Percentiles rank a stretch among this genome's conserved stretches.
Evolutionary conservation across 1,140 invertebrate species (phyloP).

Genomic region (Drosophila albomicans): DNA sequence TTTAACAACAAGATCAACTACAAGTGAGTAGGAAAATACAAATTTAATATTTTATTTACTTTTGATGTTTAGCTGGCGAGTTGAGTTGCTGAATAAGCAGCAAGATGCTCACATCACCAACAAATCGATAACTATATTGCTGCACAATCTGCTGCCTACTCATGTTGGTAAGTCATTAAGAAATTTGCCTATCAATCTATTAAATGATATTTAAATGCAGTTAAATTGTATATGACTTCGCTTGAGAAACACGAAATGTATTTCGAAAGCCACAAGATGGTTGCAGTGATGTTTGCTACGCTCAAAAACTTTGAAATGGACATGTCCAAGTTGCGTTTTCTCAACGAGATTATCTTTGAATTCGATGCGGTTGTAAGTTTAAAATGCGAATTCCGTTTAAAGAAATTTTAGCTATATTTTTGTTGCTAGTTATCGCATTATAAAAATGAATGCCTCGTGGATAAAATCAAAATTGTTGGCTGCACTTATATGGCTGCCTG

Average conservation of each 20-base stretch:
- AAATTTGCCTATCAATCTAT: neutral
- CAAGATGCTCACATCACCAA: conserved; percentile 90
- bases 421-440: conserved; percentile 30
- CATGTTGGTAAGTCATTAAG: conserved; percentile 90
- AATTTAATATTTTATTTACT: neutral
- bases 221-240: conserved; percentile 90
- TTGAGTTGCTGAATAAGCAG: conserved; percentile 92
- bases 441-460: conserved; percentile 76
- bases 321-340: conserved; percentile 89
- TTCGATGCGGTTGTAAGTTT: conserved; percentile 89
- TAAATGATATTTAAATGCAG: conserved; percentile 84
- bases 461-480: conserved; percentile 97
- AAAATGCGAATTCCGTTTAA: neutral
- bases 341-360: conserved; percentile 95
- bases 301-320: conserved; percentile 90
- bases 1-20: conserved; percentile 93
- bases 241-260: conserved; percentile 91
- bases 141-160: conserved; percentile 93
- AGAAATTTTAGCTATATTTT: neutral
- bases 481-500: conserved; percentile 98
- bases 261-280: conserved; percentile 92
- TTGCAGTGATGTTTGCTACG: conserved; percentile 96
- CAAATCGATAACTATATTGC: conserved; percentile 91
- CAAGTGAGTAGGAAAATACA: conserved; percentile 49
- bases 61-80: conserved; percentile 89